These are phyloP conservation scores for Neoseiulus cucumeris DNA, from an alignment of 1,140 invertebrate genomes.

Conservation along the genomic window DNA sequence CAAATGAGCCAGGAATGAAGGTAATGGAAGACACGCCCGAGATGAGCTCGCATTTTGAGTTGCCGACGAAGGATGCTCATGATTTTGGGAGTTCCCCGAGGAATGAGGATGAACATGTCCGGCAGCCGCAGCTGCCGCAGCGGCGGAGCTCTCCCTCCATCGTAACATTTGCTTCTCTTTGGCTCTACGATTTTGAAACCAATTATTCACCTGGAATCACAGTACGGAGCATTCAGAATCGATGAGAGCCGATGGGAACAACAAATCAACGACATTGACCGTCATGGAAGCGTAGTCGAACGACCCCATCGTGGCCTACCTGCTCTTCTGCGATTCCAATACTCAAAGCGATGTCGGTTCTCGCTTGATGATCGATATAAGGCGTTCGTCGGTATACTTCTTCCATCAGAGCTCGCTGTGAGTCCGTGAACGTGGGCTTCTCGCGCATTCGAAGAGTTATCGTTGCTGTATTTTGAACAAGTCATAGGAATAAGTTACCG, in stretches of 20 bases:
- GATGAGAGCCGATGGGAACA: neutral
- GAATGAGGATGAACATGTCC: no score
- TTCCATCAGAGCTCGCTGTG: constrained; percentile 7
- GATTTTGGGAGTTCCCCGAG: no score
- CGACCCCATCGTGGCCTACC: neutral
- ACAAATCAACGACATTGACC: neutral
- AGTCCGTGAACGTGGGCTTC: neutral
- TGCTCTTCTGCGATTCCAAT: constrained; percentile 8
- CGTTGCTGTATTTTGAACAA: no score
- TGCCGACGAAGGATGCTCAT: no score
- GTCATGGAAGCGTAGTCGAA: neutral
- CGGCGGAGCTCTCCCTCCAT: neutral
- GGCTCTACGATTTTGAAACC: constrained; percentile 6
- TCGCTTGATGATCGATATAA: neutral
- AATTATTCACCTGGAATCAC: neutral
- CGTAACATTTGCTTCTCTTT: constrained; percentile 10
- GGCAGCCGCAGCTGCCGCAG: neutral
- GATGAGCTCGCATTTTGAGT: no score
- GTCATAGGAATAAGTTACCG: no score
- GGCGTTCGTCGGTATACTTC: neutral
- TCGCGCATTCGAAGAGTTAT: neutral
- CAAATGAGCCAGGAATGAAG: no score
- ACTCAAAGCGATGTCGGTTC: neutral
- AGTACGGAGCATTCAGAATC: neutral
- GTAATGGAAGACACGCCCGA: no score